Evolutionary conservation across 2,888 invertebrate genomes (phyloP).

Genomic region (Neoitamus cyanurus): DNA sequence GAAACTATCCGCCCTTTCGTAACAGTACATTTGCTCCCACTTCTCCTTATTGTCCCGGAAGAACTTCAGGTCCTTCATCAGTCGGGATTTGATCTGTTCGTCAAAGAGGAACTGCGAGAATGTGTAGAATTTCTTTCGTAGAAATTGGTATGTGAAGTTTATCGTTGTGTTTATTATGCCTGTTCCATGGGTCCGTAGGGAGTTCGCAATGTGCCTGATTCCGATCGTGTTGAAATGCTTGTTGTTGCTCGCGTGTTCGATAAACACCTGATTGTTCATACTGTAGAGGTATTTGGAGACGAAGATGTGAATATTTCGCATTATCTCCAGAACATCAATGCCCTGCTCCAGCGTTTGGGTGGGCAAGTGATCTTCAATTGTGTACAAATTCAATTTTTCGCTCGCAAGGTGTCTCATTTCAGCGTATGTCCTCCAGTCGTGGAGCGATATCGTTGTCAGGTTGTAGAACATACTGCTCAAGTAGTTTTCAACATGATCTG

Average conservation of each 20-base stretch:
- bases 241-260: slow-evolving; percentile 90
- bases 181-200: slow-evolving; percentile 94
- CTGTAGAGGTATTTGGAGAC: slow-evolving; percentile 95
- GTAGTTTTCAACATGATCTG: slow-evolving; percentile 82
- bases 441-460: slow-evolving; percentile 94
- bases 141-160: slow-evolving; percentile 93
- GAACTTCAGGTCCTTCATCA: slow-evolving; percentile 87
- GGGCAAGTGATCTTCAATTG: slow-evolving; percentile 93
- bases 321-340: slow-evolving; percentile 94
- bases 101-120: slow-evolving; percentile 98
- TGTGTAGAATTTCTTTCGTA: slow-evolving; percentile 90
- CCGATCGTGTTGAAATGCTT: slow-evolving; percentile 96
- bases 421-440: slow-evolving; percentile 97
- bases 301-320: slow-evolving; percentile 95
- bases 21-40: slow-evolving; percentile 78
- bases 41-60: slow-evolving; percentile 80
- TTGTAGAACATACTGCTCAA: slow-evolving; percentile 96
- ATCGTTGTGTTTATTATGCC: slow-evolving; percentile 96
- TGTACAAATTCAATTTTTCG: slow-evolving; percentile 82
- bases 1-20: slow-evolving; percentile 93
- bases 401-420: slow-evolving; percentile 95
- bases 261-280: slow-evolving; percentile 94
- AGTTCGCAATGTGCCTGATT: slow-evolving; percentile 95
- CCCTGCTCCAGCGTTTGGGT: slow-evolving; percentile 98
- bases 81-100: slow-evolving; percentile 95